These are phyloP conservation scores for Carcina quercana DNA, from an alignment of 2,888 invertebrate species.

Conservation along the genomic window DNA sequence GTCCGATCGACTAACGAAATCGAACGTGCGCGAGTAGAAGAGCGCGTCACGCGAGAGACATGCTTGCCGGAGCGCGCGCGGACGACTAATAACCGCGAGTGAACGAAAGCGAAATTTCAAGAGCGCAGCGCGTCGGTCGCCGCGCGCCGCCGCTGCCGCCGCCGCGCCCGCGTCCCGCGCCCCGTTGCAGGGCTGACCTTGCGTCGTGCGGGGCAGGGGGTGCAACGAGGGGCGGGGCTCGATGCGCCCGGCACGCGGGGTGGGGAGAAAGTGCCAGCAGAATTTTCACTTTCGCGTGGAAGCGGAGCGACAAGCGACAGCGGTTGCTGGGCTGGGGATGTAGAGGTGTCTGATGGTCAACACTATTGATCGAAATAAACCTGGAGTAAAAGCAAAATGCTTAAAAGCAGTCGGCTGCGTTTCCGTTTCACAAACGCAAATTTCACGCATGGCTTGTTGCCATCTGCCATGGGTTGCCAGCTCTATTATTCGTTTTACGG, in stretches of 20 bases:
- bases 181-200: slow-evolving; percentile 50
- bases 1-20: slow-evolving; percentile 56
- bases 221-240: slow-evolving; percentile 46
- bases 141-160: slow-evolving; percentile 15
- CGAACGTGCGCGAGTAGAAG: slow-evolving; percentile 52
- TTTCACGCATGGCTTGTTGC: no score
- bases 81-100: slow-evolving; percentile 74
- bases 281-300: slow-evolving; percentile 68
- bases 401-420: no score
- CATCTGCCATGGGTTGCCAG: no score
- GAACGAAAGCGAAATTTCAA: slow-evolving; percentile 83
- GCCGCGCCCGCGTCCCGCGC: slow-evolving; percentile 49
- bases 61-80: slow-evolving; percentile 75
- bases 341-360: no score
- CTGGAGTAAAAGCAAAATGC: no score
- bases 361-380: no score
- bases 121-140: slow-evolving; percentile 70
- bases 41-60: slow-evolving; percentile 74
- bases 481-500: no score
- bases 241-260: slow-evolving; percentile 28
- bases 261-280: slow-evolving; percentile 68
- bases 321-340: slow-evolving; percentile 17
- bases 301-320: slow-evolving; percentile 42
- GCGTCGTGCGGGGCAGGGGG: slow-evolving; percentile 33
- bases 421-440: no score